These are phyloP conservation scores for Meliscaeva auricollis DNA, from an alignment of 2,888 invertebrate genomes.

Conservation along the genomic window DNA sequence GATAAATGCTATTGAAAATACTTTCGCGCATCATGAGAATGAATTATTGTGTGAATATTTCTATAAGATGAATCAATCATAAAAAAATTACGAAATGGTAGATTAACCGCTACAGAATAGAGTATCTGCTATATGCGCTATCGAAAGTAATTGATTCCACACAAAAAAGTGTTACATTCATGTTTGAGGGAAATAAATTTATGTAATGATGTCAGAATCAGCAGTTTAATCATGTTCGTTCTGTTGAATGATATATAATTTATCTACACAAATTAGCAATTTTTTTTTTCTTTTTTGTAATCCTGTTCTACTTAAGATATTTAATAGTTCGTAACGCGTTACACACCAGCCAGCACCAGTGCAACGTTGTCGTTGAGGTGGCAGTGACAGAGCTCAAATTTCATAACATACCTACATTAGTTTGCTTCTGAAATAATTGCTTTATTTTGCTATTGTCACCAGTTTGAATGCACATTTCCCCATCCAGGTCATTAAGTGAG, in stretches of 20 bases:
- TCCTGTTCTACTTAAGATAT: background rate
- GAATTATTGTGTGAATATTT: background rate
- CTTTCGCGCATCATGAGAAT: conserved; percentile 14
- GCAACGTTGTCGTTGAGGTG: background rate
- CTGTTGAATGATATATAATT: background rate
- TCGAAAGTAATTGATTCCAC: conserved; percentile 1
- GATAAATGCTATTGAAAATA: conserved; percentile 4
- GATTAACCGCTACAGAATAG: background rate
- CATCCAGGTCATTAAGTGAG: conserved; percentile 30
- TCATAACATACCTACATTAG: background rate
- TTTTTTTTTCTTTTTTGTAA: background rate
- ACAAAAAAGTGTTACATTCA: background rate
- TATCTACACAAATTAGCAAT: too few relatives aligned
- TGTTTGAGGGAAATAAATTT: background rate
- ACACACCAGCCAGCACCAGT: background rate
- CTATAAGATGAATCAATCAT: conserved; percentile 8
- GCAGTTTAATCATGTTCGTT: background rate
- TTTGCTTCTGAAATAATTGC: conserved; percentile 10
- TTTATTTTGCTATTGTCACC: conserved; percentile 30
- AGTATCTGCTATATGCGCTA: background rate
- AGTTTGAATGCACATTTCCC: conserved; percentile 44
- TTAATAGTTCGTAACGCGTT: conserved; percentile 21
- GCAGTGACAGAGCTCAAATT: conserved; percentile 5
- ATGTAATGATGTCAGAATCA: conserved; percentile 3
- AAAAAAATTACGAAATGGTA: conserved; percentile 17